Conservation (phyloP, 2,113 vertebrate genomes). For the Mandrillus leucophaeus region DNA sequence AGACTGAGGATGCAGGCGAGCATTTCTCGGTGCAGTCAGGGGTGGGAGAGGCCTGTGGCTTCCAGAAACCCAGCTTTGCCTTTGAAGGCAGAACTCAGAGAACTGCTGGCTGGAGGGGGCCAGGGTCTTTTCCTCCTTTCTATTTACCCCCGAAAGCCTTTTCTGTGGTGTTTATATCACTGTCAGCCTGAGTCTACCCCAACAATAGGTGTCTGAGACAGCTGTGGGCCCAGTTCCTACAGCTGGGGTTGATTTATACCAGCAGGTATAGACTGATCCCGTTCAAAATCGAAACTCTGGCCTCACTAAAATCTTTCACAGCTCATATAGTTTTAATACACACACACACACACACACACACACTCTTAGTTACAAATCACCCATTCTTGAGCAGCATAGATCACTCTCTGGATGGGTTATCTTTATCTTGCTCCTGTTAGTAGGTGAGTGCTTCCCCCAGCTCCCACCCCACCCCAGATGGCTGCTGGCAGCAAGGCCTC, state of each 20-base stretch:
- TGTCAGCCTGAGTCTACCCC: neutral
- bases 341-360: neutral
- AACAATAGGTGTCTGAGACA: constrained; percentile 55
- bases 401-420: neutral
- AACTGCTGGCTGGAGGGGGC: neutral
- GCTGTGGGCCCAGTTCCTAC: neutral
- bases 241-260: constrained; percentile 39
- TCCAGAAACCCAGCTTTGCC: neutral
- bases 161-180: constrained; percentile 45
- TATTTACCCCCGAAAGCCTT: constrained; percentile 35
- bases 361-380: neutral
- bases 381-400: neutral
- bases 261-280: constrained; percentile 44
- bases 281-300: neutral
- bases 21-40: neutral
- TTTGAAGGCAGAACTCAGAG: neutral
- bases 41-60: neutral
- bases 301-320: constrained; percentile 27
- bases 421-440: neutral
- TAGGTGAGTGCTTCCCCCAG: neutral
- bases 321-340: constrained; percentile 30
- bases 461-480: neutral
- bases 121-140: neutral
- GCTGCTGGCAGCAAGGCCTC: neutral
- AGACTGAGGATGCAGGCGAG: neutral